Evolutionary conservation across 2,888 invertebrate species (phyloP).

Genomic region (Metalampra italica): DNA sequence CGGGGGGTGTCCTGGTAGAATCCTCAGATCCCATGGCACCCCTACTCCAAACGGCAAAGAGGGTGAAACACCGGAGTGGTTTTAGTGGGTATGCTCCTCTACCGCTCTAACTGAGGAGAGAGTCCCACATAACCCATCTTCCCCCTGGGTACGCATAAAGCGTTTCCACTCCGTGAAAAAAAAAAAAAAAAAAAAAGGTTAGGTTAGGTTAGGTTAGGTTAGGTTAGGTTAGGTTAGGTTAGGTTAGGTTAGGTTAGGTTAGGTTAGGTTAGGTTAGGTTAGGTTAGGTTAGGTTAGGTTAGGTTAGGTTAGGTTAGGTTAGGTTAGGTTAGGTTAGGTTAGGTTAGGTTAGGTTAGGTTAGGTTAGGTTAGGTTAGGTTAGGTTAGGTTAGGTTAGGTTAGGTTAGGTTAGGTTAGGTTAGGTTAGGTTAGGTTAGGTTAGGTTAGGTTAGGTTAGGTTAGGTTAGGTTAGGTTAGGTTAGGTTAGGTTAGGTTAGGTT

Average conservation of each 20-base stretch:
- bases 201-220: conserved; percentile 1
- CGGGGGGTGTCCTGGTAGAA: too few species aligned
- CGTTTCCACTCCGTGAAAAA: too few species aligned
- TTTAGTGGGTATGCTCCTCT: too few species aligned
- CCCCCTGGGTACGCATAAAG: too few species aligned
- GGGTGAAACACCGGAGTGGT: too few species aligned
- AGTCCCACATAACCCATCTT: too few species aligned
- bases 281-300: background rate
- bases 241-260: background rate
- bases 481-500: background rate
- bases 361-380: conserved; percentile 3
- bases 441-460: conserved; percentile 13
- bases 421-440: conserved; percentile 15
- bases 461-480: conserved; percentile 12
- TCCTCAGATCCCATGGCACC: too few species aligned
- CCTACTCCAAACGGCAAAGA: too few species aligned
- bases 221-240: too few species aligned
- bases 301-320: background rate
- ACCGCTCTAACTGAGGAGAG: too few species aligned
- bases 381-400: conserved; percentile 13
- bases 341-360: background rate
- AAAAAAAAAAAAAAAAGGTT: background rate
- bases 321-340: background rate
- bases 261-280: background rate
- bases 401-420: conserved; percentile 16